Evolutionary conservation across 2,797 vertebrate genomes (phyloP).

Genomic region (Microcaecilia unicolor): DNA sequence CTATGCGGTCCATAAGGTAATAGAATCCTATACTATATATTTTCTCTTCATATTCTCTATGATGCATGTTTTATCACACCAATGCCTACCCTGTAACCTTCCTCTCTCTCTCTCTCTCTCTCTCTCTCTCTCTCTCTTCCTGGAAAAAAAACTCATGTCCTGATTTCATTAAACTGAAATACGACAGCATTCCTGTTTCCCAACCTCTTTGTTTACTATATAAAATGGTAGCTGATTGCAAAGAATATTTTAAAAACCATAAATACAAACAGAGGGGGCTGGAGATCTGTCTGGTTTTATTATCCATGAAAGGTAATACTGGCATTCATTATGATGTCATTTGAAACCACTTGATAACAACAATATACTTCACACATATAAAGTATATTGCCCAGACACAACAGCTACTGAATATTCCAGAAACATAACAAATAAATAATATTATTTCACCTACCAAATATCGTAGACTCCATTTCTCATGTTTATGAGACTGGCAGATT

Average conservation of each 20-base stretch:
- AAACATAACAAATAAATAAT: slow-evolving; percentile 36
- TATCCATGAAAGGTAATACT: slow-evolving; percentile 45
- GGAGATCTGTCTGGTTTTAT: slow-evolving; percentile 46
- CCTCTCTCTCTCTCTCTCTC: not conserved
- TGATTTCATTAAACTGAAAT: not conserved
- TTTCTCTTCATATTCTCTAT: too few relatives aligned
- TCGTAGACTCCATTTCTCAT: slow-evolving; percentile 26
- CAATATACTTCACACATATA: too few relatives aligned
- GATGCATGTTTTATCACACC: too few relatives aligned
- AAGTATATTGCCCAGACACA: too few relatives aligned
- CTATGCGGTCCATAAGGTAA: not conserved
- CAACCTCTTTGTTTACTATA: slow-evolving; percentile 9
- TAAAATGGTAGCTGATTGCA: slow-evolving; percentile 45
- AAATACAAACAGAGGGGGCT: slow-evolving; percentile 37
- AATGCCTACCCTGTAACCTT: too few relatives aligned
- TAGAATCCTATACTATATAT: not conserved
- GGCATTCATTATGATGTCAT: slow-evolving; percentile 38
- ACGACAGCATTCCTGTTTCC: not conserved
- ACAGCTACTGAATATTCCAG: too few relatives aligned
- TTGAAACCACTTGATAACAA: slow-evolving; percentile 40
- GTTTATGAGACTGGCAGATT: slow-evolving; percentile 21
- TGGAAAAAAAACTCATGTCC: not conserved
- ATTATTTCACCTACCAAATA: slow-evolving; percentile 40
- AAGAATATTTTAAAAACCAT: slow-evolving; percentile 49
- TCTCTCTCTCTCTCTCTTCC: not conserved